These are phyloP conservation scores for Bos javanicus DNA, from an alignment of 2,113 vertebrate genomes.

Conservation along the genomic window DNA sequence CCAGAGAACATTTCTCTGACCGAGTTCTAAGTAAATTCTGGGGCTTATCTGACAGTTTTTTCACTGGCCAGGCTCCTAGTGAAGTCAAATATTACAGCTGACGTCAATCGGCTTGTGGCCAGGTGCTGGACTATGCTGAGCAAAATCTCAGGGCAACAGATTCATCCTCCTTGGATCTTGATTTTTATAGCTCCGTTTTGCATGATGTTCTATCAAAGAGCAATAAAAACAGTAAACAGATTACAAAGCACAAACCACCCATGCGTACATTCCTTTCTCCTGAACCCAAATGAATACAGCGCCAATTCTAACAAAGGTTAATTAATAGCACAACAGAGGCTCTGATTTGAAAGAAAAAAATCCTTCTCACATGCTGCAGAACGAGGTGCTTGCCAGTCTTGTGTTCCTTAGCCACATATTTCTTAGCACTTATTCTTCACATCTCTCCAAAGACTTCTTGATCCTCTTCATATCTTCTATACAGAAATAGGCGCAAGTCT, in stretches of 20 bases:
- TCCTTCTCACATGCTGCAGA: neutral
- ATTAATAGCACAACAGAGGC: conserved; percentile 51
- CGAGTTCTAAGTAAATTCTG: conserved; percentile 61
- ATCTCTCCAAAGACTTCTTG: conserved; percentile 86
- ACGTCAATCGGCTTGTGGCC: conserved; percentile 57
- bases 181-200: conserved; percentile 52
- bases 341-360: neutral
- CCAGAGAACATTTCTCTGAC: conserved; percentile 56
- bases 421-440: conserved; percentile 86
- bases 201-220: conserved; percentile 61
- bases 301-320: conserved; percentile 53
- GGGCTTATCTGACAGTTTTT: conserved; percentile 48
- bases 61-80: conserved; percentile 13
- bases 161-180: conserved; percentile 1
- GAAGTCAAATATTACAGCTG: conserved; percentile 65
- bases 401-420: neutral
- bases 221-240: conserved; percentile 47
- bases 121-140: conserved; percentile 13
- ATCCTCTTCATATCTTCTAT: conserved; percentile 89
- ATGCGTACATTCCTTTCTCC: conserved; percentile 21
- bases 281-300: neutral
- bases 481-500: conserved; percentile 84
- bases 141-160: conserved; percentile 55
- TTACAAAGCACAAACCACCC: conserved; percentile 50
- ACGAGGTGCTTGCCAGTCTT: neutral